Evolutionary conservation across 2,113 vertebrate genomes (phyloP), one percentile per base, ranked within the genome.

Genomic region (Circaetus cinerascens): DNA sequence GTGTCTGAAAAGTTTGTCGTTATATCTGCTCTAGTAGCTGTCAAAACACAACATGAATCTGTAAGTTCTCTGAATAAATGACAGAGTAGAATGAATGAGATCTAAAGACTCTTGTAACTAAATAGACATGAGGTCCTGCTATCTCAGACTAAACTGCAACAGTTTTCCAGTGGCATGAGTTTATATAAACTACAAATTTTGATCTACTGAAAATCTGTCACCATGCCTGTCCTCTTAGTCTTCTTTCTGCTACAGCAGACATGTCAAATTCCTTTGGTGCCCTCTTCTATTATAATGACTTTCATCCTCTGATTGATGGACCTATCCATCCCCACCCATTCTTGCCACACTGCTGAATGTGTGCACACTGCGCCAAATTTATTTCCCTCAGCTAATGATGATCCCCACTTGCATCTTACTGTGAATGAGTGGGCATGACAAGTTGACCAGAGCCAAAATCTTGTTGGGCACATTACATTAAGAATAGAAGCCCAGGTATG

Each of bases 341-440:
- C 73, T 62, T 84, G 32, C 7, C 12, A 71, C 15, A 19, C 9
- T 74, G 21, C 23, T 90, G 36, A 83, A 92, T 56, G 26, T 20
- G 4, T 53, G 20, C 8, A 34, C 21, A 30, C 11, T 34, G 3
- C 40, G 40, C 6, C 55, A 51, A 38, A 76, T 46, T 34, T 1
- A 26, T 76, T 80, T 88, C 21, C 26, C 10, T 67, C 57, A 73
- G 13, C 14, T 56, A 64, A 40, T 15, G 15, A 46, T 11, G 19
- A 2, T 45, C 11, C 19, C 32, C 18, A 41, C 11, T 38, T 82
- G 14, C 29, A 34, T 90, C 21, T 8, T 59, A 2, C 7, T 55
- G 9, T 40, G 32, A 66, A 45, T 20, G 6, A 38, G 2, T 11
- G 12, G 2, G 8, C 3, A 23, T 1, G 1, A 69, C 4, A 71